A percentile compares a stretch with the other conserved stretches of the same genome.
Conservation (phyloP, 2,888 invertebrate genomes). For the Eurytoma adleriae region DNA sequence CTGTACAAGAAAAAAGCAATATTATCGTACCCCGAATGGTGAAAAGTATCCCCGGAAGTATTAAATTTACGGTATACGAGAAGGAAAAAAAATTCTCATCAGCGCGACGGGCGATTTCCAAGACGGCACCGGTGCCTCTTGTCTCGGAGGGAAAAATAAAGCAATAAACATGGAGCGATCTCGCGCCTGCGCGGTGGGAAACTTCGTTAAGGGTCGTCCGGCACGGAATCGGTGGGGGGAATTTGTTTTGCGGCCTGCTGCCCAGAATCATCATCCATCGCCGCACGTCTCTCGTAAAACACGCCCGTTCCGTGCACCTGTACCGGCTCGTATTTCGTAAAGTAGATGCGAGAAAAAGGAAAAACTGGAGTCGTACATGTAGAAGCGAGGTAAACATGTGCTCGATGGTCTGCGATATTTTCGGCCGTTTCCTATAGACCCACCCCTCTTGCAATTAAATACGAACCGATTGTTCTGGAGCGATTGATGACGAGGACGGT, state of each 20-base stretch:
- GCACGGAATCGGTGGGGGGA: not conserved
- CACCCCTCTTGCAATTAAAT: slow-evolving; percentile 12
- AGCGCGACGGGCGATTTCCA: not conserved
- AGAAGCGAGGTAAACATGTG: not conserved
- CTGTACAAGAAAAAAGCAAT: not conserved
- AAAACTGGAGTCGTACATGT: not conserved
- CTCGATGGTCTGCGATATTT: not conserved
- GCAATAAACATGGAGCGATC: not conserved
- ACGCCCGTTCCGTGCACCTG: not conserved
- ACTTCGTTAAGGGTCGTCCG: not conserved
- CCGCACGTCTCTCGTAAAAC: not conserved
- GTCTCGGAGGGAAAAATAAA: not conserved
- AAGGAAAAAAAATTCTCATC: not conserved
- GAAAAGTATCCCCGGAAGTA: not conserved
- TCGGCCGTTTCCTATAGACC: no score
- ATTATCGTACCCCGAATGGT: not conserved
- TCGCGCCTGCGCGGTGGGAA: no score
- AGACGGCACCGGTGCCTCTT: not conserved
- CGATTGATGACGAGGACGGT: not conserved
- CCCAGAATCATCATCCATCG: not conserved
- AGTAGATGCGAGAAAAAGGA: not conserved
- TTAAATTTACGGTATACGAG: not conserved
- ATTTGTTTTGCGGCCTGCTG: not conserved
- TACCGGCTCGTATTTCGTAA: not conserved
- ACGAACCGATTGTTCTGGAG: slow-evolving; percentile 15